phyloP scores from a whole-genome alignment of 2,797 vertebrate genomes.

The Thaleichthys pacificus region DNA sequence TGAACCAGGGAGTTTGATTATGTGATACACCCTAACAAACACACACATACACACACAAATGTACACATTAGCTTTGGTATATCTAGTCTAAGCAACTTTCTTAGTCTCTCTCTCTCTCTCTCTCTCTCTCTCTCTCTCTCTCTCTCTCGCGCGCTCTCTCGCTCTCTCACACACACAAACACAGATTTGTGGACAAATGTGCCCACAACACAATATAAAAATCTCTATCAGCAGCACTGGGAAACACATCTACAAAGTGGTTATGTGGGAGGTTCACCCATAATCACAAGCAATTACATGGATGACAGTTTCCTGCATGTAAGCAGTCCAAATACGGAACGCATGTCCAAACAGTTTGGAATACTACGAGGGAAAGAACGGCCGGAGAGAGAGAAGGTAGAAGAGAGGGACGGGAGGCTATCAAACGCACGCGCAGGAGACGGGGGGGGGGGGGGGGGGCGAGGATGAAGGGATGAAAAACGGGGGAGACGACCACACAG shows the following conservation, averaged over 20 bases:
- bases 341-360: background rate
- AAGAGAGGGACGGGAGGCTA: no score
- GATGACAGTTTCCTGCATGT: background rate
- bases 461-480: background rate
- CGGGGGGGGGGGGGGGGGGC: no score
- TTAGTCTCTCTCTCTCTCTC: no score
- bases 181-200: background rate
- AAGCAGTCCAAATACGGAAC: background rate
- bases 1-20: background rate
- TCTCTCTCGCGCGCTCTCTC: no score
- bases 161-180: background rate
- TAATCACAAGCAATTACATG: background rate
- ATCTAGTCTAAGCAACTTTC: no score
- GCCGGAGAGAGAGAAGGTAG: conserved; percentile 2
- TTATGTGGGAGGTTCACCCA: background rate
- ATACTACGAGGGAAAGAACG: conserved; percentile 11
- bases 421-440: no score
- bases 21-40: background rate
- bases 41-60: background rate
- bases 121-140: no score
- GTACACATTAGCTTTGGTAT: background rate
- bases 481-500: background rate
- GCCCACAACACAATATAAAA: no score
- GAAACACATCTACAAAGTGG: background rate
- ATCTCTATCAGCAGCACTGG: background rate